phyloP scores from a whole-genome alignment of 2,113 vertebrate species.

The Datnioides undecimradiatus region DNA sequence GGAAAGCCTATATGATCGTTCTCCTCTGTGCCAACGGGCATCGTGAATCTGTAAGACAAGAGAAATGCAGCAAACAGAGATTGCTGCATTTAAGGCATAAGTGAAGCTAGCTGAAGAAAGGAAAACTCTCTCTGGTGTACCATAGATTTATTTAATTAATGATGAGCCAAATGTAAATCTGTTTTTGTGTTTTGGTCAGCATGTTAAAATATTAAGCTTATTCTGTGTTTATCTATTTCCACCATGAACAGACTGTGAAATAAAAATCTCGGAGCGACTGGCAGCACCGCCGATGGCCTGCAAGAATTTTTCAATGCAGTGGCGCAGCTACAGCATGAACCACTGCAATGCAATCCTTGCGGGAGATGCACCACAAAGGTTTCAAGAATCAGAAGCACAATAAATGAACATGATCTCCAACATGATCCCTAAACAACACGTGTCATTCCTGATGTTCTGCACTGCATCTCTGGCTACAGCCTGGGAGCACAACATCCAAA shows the following conservation, averaged over 20 bases:
- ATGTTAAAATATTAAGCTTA: slow-evolving; percentile 57
- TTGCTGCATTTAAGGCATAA: slow-evolving; percentile 22
- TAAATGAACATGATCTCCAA: slow-evolving; percentile 67
- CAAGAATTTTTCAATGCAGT: slow-evolving; percentile 32
- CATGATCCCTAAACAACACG: slow-evolving; percentile 62
- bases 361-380: slow-evolving; percentile 27
- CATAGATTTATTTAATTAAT: slow-evolving; percentile 51
- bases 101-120: slow-evolving; percentile 12
- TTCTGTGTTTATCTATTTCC: slow-evolving; percentile 46
- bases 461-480: slow-evolving; percentile 45
- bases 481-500: slow-evolving; percentile 58
- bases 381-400: slow-evolving; percentile 50
- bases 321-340: slow-evolving; percentile 25
- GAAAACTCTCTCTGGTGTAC: slow-evolving; percentile 6
- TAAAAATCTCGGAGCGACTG: slow-evolving; percentile 38
- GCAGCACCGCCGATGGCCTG: slow-evolving; percentile 36
- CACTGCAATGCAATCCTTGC: slow-evolving; percentile 48
- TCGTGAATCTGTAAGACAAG: slow-evolving; percentile 37
- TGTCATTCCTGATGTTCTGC: slow-evolving; percentile 59
- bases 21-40: slow-evolving; percentile 22
- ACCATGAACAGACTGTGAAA: slow-evolving; percentile 31
- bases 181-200: slow-evolving; percentile 45
- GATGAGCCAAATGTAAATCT: slow-evolving; percentile 45
- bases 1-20: slow-evolving; percentile 32
- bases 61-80: slow-evolving; percentile 33